Conservation (phyloP, 1,140 invertebrate species). For the Ladona fulva region DNA sequence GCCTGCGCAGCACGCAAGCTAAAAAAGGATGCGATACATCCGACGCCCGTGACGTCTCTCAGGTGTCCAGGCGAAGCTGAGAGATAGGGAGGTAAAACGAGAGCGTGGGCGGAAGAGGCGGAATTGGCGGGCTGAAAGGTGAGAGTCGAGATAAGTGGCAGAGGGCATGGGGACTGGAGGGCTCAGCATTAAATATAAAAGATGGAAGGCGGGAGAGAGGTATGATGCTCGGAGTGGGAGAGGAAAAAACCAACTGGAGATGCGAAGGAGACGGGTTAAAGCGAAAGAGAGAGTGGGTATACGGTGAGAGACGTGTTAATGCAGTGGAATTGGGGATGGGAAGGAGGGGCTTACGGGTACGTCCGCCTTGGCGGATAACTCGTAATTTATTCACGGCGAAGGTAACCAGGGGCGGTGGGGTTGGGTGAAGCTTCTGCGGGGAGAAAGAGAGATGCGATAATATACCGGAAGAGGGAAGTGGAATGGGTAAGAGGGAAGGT, state of each 20-base stretch:
- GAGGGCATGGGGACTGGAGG: neutral
- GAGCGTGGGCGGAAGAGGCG: neutral
- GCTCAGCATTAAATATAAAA: neutral
- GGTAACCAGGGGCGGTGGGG: neutral
- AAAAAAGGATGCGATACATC: neutral
- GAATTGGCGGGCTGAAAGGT: neutral
- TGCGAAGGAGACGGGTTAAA: neutral
- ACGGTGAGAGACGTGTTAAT: neutral
- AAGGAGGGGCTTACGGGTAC: neutral
- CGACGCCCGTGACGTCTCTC: neutral
- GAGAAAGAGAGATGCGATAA: neutral
- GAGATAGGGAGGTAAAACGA: neutral
- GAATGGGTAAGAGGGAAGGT: neutral
- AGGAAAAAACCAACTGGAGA: neutral
- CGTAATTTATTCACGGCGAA: slow-evolving; percentile 5
- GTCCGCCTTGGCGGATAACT: neutral
- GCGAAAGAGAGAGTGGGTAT: neutral
- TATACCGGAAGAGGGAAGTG: neutral
- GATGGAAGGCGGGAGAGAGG: neutral
- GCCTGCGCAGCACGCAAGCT: neutral
- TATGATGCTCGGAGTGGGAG: neutral
- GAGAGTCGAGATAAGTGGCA: neutral
- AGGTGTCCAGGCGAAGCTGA: neutral
- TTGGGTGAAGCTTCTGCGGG: neutral
- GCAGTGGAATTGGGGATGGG: neutral